phyloP scores from a whole-genome alignment of 2,113 vertebrate species.

The Scatophagus argus region DNA sequence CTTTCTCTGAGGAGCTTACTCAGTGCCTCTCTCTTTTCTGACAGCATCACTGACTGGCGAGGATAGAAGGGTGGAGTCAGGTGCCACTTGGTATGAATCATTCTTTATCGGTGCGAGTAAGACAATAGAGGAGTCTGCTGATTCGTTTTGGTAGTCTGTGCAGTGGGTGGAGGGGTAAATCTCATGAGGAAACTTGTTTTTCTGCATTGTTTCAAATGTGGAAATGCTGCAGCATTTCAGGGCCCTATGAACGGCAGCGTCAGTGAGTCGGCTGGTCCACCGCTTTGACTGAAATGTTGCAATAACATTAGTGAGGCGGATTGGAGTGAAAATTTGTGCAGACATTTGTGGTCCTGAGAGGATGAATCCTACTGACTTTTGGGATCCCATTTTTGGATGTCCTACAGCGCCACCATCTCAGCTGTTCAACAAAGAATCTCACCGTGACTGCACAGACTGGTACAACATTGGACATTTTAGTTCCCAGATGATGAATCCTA shows the following conservation, averaged over 20 bases:
- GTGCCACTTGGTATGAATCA: conserved; percentile 41
- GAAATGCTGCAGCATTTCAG: conserved; percentile 4
- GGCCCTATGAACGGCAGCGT: background rate
- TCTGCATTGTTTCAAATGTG: conserved; percentile 20
- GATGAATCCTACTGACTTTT: too few species aligned
- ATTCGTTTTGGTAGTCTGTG: conserved; percentile 17
- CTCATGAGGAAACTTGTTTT: conserved; percentile 33
- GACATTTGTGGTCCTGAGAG: background rate
- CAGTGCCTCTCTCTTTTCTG: conserved; percentile 27
- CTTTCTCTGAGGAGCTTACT: conserved; percentile 44
- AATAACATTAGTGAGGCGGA: background rate
- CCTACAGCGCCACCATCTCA: background rate
- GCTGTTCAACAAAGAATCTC: background rate
- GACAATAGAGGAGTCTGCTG: conserved; percentile 19
- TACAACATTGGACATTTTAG: too few species aligned
- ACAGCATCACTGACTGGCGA: conserved; percentile 37
- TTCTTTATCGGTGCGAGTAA: conserved; percentile 32
- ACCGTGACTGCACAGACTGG: background rate
- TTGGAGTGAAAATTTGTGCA: background rate
- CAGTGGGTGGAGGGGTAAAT: conserved; percentile 10
- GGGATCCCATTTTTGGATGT: too few species aligned
- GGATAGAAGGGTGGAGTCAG: conserved; percentile 45
- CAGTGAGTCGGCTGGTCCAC: background rate
- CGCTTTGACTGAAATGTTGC: background rate
- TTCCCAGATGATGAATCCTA: too few species aligned